phyloP scores from a whole-genome alignment of 2,113 vertebrate species.

The Willisornis vidua region DNA sequence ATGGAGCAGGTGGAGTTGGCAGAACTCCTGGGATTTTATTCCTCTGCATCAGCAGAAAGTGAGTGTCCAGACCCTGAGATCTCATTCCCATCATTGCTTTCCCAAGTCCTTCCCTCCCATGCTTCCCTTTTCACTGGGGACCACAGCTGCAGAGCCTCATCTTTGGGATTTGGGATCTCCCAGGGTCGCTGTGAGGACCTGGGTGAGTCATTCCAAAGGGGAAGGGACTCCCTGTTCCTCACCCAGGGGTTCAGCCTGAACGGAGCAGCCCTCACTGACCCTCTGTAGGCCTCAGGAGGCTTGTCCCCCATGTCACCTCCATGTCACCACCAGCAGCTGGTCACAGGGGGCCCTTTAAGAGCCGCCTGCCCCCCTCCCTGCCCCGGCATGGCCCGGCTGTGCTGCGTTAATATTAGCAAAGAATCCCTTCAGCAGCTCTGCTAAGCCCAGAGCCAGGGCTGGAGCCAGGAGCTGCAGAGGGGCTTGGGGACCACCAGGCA shows the following conservation, averaged over 20 bases:
- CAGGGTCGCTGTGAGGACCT: rapidly evolving
- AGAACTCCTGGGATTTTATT: not conserved
- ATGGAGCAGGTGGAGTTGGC: not conserved
- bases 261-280: not conserved
- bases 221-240: not conserved
- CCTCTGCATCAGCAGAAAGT: not conserved
- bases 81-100: not conserved
- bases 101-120: not conserved
- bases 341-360: constrained; percentile 42
- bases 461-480: not conserved
- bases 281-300: not conserved
- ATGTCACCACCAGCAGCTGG: not conserved
- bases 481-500: not conserved
- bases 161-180: not conserved
- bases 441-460: not conserved
- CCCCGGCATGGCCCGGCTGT: not conserved
- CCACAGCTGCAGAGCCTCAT: not conserved
- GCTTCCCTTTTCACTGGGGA: not conserved
- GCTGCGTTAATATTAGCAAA: constrained; percentile 71
- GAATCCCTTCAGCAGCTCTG: constrained; percentile 14
- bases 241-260: not conserved
- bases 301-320: not conserved
- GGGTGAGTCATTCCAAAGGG: not conserved
- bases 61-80: not conserved
- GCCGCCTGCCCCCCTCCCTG: not conserved